Conservation (phyloP, 2,888 invertebrate genomes). For the Euplagia quadripunctaria region DNA sequence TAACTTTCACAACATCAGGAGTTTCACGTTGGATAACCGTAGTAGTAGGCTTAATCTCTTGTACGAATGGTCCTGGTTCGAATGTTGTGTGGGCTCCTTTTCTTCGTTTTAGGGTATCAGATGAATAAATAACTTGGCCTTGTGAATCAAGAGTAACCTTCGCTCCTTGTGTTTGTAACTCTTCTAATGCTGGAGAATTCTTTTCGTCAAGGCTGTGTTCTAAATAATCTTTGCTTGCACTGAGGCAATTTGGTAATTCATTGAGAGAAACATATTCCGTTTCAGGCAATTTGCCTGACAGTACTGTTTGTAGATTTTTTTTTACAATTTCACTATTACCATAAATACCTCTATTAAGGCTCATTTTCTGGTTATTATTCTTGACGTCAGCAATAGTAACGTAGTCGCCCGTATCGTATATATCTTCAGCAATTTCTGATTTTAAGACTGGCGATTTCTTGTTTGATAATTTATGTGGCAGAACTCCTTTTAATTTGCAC, state of each 20-base stretch:
- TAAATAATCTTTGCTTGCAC: conserved; percentile 78
- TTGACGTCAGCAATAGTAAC: conserved; percentile 94
- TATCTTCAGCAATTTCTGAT: conserved; percentile 77
- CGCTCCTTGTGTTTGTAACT: conserved; percentile 89
- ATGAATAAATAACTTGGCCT: conserved; percentile 95
- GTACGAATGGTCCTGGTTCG: conserved; percentile 95
- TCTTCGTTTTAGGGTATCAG: conserved; percentile 93
- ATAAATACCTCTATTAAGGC: conserved; percentile 80
- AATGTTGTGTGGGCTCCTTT: conserved; percentile 95
- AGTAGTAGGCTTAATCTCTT: conserved; percentile 85
- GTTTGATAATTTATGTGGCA: conserved; percentile 83
- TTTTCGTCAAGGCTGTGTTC: conserved; percentile 74
- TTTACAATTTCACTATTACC: conserved; percentile 91
- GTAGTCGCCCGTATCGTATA: conserved; percentile 92
- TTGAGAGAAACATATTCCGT: conserved; percentile 94
- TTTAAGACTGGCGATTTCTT: conserved; percentile 84
- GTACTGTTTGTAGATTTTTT: conserved; percentile 87
- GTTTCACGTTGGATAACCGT: conserved; percentile 77
- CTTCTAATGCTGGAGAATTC: conserved; percentile 69
- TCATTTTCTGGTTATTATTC: conserved; percentile 91
- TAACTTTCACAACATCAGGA: conserved; percentile 75
- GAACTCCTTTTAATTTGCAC: conserved; percentile 90
- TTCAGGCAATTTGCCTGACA: conserved; percentile 88
- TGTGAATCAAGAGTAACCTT: conserved; percentile 94
- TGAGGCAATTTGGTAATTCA: conserved; percentile 89